Evolutionary conservation across 1,140 invertebrate species (phyloP).

Genomic region (Cyrtorhinus lividipennis): DNA sequence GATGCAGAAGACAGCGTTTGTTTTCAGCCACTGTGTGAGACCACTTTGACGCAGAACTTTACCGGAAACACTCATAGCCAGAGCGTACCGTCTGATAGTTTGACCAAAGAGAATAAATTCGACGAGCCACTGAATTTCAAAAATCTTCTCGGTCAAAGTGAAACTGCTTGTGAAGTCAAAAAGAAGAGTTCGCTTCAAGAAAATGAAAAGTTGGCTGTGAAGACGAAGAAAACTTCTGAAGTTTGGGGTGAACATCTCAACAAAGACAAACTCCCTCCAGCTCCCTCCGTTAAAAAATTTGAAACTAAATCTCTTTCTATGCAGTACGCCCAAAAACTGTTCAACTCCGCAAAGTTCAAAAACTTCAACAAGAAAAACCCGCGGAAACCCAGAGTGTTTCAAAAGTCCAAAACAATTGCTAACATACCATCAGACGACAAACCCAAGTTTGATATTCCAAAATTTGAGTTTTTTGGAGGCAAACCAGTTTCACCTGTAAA

Average conservation of each 20-base stretch:
- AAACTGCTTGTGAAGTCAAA: background rate
- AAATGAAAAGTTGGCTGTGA: background rate
- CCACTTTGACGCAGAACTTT: background rate
- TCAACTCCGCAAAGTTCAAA: slow-evolving; percentile 46
- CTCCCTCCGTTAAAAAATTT: slow-evolving; percentile 15
- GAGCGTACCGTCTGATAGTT: background rate
- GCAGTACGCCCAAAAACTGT: slow-evolving; percentile 51
- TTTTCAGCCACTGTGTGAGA: slow-evolving; percentile 14
- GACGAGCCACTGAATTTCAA: background rate
- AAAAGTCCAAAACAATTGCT: slow-evolving; percentile 17
- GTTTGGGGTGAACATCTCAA: slow-evolving; percentile 45
- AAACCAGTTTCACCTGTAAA: background rate
- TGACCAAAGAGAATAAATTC: background rate
- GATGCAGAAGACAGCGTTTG: slow-evolving; percentile 14
- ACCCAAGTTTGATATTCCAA: slow-evolving; percentile 8
- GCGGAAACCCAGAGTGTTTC: slow-evolving; percentile 35
- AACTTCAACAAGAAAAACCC: slow-evolving; percentile 58
- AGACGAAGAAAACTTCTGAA: background rate
- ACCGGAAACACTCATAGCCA: background rate
- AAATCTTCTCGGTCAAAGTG: background rate
- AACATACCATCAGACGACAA: slow-evolving; percentile 13
- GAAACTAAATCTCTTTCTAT: slow-evolving; percentile 31
- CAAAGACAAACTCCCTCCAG: slow-evolving; percentile 27
- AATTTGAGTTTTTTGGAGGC: background rate
- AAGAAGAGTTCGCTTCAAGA: no score